A percentile compares a stretch with the other conserved stretches of the same genome.
Evolutionary conservation across 2,888 invertebrate species (phyloP).

Genomic region (Gasteruption jaculator): DNA sequence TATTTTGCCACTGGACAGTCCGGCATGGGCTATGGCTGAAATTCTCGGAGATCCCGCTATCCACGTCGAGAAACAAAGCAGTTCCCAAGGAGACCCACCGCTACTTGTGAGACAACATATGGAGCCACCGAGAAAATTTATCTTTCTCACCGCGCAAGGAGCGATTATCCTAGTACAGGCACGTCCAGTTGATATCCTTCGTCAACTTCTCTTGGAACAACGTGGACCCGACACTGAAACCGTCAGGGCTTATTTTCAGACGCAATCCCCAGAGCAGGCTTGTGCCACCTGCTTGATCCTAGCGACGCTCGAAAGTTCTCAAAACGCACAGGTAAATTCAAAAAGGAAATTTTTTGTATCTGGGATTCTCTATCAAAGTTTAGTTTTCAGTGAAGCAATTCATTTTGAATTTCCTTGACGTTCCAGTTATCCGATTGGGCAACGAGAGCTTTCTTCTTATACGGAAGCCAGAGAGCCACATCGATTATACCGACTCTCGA

Average conservation of each 20-base stretch:
- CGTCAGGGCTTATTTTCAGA: conserved; percentile 80
- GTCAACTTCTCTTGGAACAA: conserved; percentile 74
- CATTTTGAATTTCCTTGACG: conserved; percentile 7
- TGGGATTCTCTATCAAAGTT: background rate
- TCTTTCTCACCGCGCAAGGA: conserved; percentile 82
- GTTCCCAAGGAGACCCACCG: conserved; percentile 57
- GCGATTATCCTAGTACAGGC: conserved; percentile 79
- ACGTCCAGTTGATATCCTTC: conserved; percentile 83
- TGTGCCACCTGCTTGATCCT: conserved; percentile 84
- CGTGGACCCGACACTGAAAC: conserved; percentile 83
- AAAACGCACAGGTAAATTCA: conserved; percentile 60
- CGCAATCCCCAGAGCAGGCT: conserved; percentile 80
- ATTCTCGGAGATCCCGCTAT: conserved; percentile 45
- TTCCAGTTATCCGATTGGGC: conserved; percentile 74
- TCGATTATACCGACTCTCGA: conserved; percentile 29
- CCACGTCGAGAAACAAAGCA: conserved; percentile 45
- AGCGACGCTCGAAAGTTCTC: conserved; percentile 67
- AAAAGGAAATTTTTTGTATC: background rate
- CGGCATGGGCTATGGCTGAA: conserved; percentile 81
- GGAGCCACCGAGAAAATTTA: conserved; percentile 71
- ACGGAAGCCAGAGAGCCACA: conserved; percentile 68
- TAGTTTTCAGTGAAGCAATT: background rate
- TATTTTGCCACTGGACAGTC: conserved; percentile 76
- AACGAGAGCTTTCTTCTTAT: conserved; percentile 85
- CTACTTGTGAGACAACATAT: conserved; percentile 68